Evolutionary conservation across 2,113 vertebrate species (phyloP).

Genomic region (Cochlearius cochlearius): DNA sequence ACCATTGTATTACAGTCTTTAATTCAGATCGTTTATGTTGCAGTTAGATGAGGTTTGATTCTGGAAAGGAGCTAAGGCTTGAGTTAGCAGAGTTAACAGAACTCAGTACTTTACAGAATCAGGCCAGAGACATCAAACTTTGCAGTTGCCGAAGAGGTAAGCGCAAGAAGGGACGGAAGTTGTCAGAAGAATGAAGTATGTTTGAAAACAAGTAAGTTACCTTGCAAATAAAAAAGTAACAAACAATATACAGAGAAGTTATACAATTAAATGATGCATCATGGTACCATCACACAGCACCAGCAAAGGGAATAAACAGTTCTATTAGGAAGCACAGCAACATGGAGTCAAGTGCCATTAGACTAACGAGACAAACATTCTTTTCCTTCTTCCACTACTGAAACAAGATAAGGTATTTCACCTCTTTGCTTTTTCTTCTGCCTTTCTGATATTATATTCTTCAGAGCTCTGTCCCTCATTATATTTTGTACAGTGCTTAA

Average conservation of each 20-base stretch:
- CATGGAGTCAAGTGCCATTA: neutral
- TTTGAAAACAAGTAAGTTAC: neutral
- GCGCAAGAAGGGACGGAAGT: neutral
- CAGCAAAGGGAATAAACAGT: neutral
- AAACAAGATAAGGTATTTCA: neutral
- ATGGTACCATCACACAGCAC: neutral
- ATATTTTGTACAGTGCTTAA: neutral
- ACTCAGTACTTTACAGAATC: neutral
- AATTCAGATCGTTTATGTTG: neutral
- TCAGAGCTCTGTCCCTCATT: neutral
- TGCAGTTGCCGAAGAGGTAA: neutral
- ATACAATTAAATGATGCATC: neutral
- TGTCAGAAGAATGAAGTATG: neutral
- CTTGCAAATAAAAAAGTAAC: neutral
- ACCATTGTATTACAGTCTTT: neutral
- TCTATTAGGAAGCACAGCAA: neutral
- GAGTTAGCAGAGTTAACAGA: neutral
- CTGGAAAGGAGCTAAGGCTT: neutral
- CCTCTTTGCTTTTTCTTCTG: neutral
- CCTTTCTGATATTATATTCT: neutral
- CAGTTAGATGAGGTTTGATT: neutral
- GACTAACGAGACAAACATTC: neutral
- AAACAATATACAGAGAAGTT: neutral
- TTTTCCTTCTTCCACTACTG: neutral
- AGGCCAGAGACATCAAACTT: neutral